These are phyloP conservation scores for Tauraco erythrolophus DNA, from an alignment of 2,113 vertebrate genomes.

Conservation along the genomic window DNA sequence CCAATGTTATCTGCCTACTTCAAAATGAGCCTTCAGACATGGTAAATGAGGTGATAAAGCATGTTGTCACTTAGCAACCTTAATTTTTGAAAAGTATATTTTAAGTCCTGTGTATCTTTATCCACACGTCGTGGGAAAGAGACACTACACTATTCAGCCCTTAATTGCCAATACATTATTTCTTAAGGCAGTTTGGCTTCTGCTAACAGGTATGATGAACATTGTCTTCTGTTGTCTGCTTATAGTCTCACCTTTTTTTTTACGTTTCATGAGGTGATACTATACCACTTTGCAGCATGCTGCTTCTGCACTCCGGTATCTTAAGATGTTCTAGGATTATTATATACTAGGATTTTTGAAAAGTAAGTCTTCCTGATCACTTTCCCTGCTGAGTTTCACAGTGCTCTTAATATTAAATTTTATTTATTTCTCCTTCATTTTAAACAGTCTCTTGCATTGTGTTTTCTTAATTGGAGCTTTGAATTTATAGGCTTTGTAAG, in stretches of 20 bases:
- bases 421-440: neutral
- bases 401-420: neutral
- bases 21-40: neutral
- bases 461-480: slow-evolving; percentile 1
- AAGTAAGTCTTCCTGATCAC: neutral
- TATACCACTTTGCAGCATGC: neutral
- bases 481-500: neutral
- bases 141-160: neutral
- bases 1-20: neutral
- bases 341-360: neutral
- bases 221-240: neutral
- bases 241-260: neutral
- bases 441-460: neutral
- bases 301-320: neutral
- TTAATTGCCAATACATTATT: neutral
- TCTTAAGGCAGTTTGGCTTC: neutral
- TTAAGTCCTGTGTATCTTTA: neutral
- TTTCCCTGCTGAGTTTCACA: neutral
- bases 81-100: neutral
- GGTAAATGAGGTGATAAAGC: neutral
- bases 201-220: neutral
- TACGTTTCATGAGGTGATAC: neutral
- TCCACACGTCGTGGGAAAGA: neutral
- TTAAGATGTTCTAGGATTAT: neutral
- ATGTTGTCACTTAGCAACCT: neutral